Evolutionary conservation across 2,113 vertebrate genomes (phyloP).

Genomic region (Anolis sagrei): DNA sequence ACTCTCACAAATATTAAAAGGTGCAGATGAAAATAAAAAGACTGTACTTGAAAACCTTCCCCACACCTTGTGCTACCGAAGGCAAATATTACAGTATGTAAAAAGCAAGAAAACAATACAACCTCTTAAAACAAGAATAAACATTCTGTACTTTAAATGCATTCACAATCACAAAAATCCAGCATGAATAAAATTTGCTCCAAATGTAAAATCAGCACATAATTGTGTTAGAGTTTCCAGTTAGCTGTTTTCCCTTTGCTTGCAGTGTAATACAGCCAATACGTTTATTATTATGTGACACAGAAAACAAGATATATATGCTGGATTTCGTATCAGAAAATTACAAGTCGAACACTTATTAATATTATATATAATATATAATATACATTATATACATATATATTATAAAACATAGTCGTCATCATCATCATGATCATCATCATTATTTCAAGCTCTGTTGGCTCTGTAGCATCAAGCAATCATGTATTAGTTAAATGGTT

Average conservation of each 20-base stretch:
- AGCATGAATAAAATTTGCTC: not conserved
- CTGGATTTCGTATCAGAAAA: too few relatives aligned
- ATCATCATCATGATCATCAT: not conserved
- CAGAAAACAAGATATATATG: too few relatives aligned
- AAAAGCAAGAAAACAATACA: not conserved
- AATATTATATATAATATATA: too few relatives aligned
- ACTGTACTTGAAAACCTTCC: not conserved
- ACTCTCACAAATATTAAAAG: too few relatives aligned
- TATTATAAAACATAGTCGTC: not conserved
- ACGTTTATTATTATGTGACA: not conserved
- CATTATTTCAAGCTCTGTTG: not conserved
- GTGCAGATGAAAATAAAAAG: too few relatives aligned
- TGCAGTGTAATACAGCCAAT: not conserved
- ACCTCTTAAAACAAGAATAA: too few relatives aligned
- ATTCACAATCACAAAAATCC: not conserved
- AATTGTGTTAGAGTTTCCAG: not conserved
- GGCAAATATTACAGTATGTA: not conserved
- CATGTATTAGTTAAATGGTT: not conserved
- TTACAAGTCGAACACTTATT: too few relatives aligned
- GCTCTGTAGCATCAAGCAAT: slow-evolving; percentile 25
- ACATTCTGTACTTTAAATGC: not conserved
- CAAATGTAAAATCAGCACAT: not conserved
- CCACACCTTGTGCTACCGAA: not conserved
- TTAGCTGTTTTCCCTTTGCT: not conserved
- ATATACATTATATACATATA: too few relatives aligned